Percentiles rank a stretch among this genome's conserved stretches.
Conservation (phyloP, 2,888 invertebrate genomes). For the Eurytoma californica region DNA sequence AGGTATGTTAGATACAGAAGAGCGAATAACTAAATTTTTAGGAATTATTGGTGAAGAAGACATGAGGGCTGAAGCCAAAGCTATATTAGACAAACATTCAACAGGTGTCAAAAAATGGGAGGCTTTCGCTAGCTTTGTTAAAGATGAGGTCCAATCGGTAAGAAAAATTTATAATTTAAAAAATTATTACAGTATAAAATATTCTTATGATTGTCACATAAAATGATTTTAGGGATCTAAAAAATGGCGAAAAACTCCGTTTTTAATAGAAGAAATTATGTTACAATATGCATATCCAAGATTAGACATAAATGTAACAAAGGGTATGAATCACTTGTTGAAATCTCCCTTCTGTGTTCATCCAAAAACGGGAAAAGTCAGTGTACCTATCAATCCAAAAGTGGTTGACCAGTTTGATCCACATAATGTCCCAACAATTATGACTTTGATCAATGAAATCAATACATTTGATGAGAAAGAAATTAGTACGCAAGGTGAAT, state of each 20-base stretch:
- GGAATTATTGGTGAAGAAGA: conserved; percentile 83
- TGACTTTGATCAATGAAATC: conserved; percentile 80
- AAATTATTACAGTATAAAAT: neutral
- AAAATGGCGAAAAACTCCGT: conserved; percentile 78
- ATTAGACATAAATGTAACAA: conserved; percentile 96
- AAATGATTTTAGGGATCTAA: conserved; percentile 78
- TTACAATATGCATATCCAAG: conserved; percentile 95
- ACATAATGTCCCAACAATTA: conserved; percentile 83
- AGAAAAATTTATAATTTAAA: conserved; percentile 19
- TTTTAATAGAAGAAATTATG: conserved; percentile 90
- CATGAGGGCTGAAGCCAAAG: conserved; percentile 78
- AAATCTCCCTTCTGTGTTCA: conserved; percentile 99
- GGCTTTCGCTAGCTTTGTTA: conserved; percentile 78
- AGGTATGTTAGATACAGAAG: conserved; percentile 85
- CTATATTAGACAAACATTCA: conserved; percentile 77
- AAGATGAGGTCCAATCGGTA: conserved; percentile 78
- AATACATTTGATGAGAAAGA: conserved; percentile 79
- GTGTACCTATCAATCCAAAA: conserved; percentile 88
- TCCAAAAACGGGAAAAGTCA: conserved; percentile 97
- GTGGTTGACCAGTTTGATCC: conserved; percentile 85
- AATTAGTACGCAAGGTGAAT: conserved; percentile 74
- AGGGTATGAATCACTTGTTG: conserved; percentile 95
- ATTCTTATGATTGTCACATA: neutral
- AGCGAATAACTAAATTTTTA: conserved; percentile 83
- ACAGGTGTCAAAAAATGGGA: conserved; percentile 82